These are phyloP conservation scores for Drosophila equinoxialis DNA, from an alignment of 1,140 invertebrate species.

Conservation along the genomic window DNA sequence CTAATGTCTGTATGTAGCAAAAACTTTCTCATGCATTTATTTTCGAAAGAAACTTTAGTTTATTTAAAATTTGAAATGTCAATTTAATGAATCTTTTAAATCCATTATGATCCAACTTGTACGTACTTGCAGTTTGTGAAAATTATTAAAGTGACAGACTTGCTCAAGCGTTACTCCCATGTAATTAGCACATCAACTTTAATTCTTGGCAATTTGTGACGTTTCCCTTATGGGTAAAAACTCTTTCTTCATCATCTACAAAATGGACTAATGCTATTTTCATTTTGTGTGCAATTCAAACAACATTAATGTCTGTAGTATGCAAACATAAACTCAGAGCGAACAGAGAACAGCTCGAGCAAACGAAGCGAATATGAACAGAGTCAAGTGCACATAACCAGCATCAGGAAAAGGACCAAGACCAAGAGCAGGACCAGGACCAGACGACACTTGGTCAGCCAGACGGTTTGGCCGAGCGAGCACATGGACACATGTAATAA, in stretches of 20 bases:
- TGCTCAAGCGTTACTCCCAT: not conserved
- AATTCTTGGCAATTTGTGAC: constrained; percentile 7
- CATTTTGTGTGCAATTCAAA: constrained; percentile 53
- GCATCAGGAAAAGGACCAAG: not conserved
- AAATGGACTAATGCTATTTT: constrained; percentile 55
- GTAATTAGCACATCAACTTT: constrained; percentile 17
- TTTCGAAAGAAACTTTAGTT: too few relatives aligned
- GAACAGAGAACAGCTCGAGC: constrained; percentile 18
- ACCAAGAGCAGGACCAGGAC: not conserved
- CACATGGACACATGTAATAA: constrained; percentile 81
- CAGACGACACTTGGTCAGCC: constrained; percentile 9
- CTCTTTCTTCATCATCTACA: constrained; percentile 17
- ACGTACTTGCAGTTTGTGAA: not conserved
- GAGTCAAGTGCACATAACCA: constrained; percentile 41
- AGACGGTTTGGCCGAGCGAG: constrained; percentile 68
- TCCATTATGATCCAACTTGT: not conserved
- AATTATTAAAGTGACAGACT: not conserved
- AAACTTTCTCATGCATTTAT: too few relatives aligned
- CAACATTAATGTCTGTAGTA: constrained; percentile 63
- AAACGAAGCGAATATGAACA: constrained; percentile 37
- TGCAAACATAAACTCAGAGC: constrained; percentile 51
- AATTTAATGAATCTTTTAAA: not conserved
- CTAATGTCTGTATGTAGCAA: too few relatives aligned
- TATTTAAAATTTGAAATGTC: not conserved
- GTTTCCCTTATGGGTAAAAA: not conserved